These are phyloP conservation scores for Morpho deidamia DNA, from an alignment of 2,888 invertebrate species.

Conservation along the genomic window DNA sequence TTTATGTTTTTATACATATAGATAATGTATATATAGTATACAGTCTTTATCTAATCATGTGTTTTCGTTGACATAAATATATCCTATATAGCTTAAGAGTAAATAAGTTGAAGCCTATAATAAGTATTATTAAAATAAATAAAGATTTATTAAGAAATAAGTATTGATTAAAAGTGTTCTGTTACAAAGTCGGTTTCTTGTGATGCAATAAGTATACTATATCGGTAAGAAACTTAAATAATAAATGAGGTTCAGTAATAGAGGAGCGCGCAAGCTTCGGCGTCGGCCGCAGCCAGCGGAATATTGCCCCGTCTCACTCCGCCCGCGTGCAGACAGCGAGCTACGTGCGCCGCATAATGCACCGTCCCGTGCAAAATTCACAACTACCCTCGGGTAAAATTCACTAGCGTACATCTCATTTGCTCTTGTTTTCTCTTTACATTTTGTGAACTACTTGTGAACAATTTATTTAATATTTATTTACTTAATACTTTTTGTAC, in stretches of 20 bases:
- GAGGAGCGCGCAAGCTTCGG: conserved; percentile 44
- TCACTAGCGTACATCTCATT: conserved; percentile 71
- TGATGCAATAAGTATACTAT: conserved; percentile 47
- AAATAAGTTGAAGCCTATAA: too few relatives aligned
- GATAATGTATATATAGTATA: too few relatives aligned
- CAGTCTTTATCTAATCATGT: too few relatives aligned
- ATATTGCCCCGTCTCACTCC: conserved; percentile 36
- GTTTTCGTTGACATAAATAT: too few relatives aligned
- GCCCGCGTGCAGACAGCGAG: conserved; percentile 40
- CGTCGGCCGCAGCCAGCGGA: conserved; percentile 37
- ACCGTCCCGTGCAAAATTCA: conserved; percentile 70
- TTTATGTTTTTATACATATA: too few relatives aligned
- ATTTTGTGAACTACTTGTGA: conserved; percentile 47
- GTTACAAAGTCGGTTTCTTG: conserved; percentile 43
- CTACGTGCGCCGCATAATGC: conserved; percentile 75
- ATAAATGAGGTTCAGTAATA: conserved; percentile 65
- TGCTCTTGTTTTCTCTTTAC: conserved; percentile 56
- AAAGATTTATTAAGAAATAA: too few relatives aligned
- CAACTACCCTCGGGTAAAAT: conserved; percentile 69
- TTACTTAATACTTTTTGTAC: too few relatives aligned
- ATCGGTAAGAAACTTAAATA: conserved; percentile 61
- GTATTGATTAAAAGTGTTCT: too few relatives aligned
- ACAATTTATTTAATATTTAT: too few relatives aligned
- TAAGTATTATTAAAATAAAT: too few relatives aligned
- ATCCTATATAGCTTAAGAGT: too few relatives aligned